A percentile compares a stretch with the other conserved stretches of the same genome.
These are phyloP conservation scores for Anoplolepis gracilipes DNA, from an alignment of 1,140 invertebrate species.

Conservation along the genomic window DNA sequence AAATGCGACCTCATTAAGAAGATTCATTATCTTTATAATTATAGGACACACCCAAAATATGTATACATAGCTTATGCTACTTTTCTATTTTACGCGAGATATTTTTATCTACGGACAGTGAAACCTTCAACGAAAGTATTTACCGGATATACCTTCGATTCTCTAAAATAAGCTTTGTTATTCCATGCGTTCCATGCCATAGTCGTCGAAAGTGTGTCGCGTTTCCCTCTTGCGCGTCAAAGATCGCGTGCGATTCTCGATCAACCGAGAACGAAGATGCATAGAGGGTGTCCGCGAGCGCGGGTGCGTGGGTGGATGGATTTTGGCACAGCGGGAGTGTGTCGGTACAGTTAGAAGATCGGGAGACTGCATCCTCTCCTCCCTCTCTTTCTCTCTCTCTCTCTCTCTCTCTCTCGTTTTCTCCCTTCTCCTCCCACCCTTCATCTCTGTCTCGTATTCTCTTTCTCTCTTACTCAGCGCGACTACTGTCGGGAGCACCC, in stretches of 20 bases:
- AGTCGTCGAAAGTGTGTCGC: constrained; percentile 43
- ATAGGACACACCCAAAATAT: neutral
- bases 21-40: neutral
- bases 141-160: neutral
- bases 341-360: constrained; percentile 68
- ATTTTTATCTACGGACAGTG: neutral
- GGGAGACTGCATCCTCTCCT: constrained; percentile 51
- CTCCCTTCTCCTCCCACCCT: constrained; percentile 33
- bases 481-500: constrained; percentile 66
- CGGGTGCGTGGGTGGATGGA: constrained; percentile 63
- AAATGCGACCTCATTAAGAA: neutral
- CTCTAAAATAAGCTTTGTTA: neutral
- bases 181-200: neutral
- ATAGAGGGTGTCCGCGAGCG: constrained; percentile 33
- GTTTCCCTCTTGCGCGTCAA: constrained; percentile 25
- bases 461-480: constrained; percentile 44
- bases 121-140: constrained; percentile 1
- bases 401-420: constrained; percentile 5
- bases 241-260: constrained; percentile 48
- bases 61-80: neutral
- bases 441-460: constrained; percentile 28
- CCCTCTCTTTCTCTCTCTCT: neutral
- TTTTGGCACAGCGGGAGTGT: constrained; percentile 68
- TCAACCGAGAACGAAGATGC: constrained; percentile 52
- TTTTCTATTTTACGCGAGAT: neutral